Evolutionary conservation across 2,888 invertebrate genomes (phyloP).

Genomic region (Mesodorylaimus sp.): DNA sequence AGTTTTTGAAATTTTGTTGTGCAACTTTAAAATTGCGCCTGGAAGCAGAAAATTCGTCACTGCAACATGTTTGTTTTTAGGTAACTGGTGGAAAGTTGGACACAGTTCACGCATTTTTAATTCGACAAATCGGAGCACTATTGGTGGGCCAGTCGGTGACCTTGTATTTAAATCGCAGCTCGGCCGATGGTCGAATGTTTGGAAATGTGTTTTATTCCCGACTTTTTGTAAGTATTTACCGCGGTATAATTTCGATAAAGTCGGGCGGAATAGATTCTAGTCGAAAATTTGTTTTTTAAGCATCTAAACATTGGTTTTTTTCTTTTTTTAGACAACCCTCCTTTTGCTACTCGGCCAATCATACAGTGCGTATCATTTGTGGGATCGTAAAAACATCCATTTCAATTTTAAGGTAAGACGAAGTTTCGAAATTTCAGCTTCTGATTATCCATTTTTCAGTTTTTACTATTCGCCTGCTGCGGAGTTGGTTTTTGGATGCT

Average conservation of each 20-base stretch:
- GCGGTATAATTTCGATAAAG: too few species aligned
- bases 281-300: not conserved
- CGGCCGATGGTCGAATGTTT: constrained; percentile 1
- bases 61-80: not conserved
- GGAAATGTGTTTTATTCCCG: not conserved
- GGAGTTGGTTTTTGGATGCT: constrained; percentile 1
- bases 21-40: too few species aligned
- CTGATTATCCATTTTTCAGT: constrained; percentile 4
- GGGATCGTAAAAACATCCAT: not conserved
- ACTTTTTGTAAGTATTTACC: constrained; percentile 1
- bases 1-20: too few species aligned
- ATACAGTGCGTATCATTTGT: constrained; percentile 3
- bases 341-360: not conserved
- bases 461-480: constrained; percentile 1
- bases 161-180: not conserved
- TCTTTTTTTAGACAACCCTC: not conserved
- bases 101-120: not conserved
- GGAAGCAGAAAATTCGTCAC: too few species aligned
- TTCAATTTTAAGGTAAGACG: constrained; percentile 1
- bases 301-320: not conserved
- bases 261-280: not conserved
- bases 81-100: not conserved
- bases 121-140: not conserved
- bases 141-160: not conserved
- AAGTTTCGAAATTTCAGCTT: not conserved